Percentiles rank a stretch among this genome's conserved stretches.
phyloP scores from a whole-genome alignment of 2,888 invertebrate species.

The Hydrotaea cyrtoneurina region DNA sequence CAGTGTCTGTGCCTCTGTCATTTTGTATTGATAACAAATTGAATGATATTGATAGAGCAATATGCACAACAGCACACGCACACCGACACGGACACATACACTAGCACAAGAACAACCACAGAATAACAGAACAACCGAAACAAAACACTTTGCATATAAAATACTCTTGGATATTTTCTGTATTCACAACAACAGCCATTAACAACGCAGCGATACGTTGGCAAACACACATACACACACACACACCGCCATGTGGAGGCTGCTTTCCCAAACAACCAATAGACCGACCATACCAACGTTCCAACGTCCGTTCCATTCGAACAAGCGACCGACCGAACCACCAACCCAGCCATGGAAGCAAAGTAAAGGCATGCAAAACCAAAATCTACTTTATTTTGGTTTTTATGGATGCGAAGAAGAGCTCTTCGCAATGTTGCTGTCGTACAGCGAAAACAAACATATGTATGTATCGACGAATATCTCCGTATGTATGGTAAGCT shows the following conservation, averaged over 20 bases:
- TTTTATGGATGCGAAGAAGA: conserved; percentile 31
- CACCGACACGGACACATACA: conserved; percentile 10
- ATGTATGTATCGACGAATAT: neutral
- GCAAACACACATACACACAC: neutral
- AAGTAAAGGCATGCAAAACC: conserved; percentile 37
- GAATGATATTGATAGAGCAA: conserved; percentile 71
- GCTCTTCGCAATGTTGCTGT: neutral
- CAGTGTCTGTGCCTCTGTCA: conserved; percentile 5
- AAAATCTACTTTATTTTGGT: conserved; percentile 49
- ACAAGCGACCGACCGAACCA: neutral
- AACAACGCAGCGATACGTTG: conserved; percentile 6
- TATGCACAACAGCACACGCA: neutral
- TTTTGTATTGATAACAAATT: conserved; percentile 73
- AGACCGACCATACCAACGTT: neutral
- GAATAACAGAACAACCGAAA: conserved; percentile 36
- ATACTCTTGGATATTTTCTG: conserved; percentile 41
- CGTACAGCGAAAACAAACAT: conserved; percentile 12
- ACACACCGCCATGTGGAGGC: neutral
- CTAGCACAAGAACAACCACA: neutral
- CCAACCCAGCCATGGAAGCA: neutral
- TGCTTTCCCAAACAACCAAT: conserved; percentile 28
- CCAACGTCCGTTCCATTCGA: neutral
- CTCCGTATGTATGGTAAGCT: neutral
- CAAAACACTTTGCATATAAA: conserved; percentile 70
- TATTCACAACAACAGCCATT: conserved; percentile 49